A percentile compares a stretch with the other conserved stretches of the same genome.
Conservation (phyloP, 1,140 invertebrate species). For the Drosophila azteca region DNA sequence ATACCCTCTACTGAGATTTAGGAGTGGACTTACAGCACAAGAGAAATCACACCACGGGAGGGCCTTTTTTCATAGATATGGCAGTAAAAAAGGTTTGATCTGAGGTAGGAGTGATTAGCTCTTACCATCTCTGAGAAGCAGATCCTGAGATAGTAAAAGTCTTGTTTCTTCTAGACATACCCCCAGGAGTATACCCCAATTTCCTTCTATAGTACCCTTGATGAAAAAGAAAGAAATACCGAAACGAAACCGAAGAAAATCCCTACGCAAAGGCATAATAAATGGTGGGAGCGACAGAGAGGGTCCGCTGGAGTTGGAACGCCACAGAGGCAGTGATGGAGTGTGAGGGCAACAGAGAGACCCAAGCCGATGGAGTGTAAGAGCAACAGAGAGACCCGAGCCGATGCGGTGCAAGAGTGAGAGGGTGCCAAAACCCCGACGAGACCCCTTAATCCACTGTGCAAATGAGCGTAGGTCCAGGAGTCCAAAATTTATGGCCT, state of each 20-base stretch:
- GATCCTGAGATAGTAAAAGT: background rate
- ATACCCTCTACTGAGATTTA: background rate
- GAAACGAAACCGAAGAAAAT: slow-evolving; percentile 59
- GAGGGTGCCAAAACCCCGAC: slow-evolving; percentile 59
- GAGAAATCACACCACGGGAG: too few species aligned
- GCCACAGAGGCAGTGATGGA: slow-evolving; percentile 18
- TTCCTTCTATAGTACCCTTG: too few species aligned
- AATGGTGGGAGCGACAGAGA: slow-evolving; percentile 55
- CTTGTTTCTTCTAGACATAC: too few species aligned
- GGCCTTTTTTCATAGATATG: too few species aligned
- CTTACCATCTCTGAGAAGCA: too few species aligned
- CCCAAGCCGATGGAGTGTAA: too few species aligned
- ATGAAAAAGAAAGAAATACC: slow-evolving; percentile 37
- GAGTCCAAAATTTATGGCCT: slow-evolving; percentile 71
- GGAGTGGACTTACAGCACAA: background rate
- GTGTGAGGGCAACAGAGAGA: too few species aligned
- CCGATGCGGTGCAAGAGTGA: too few species aligned
- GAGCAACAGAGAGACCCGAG: too few species aligned
- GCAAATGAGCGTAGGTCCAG: slow-evolving; percentile 63
- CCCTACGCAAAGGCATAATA: slow-evolving; percentile 71
- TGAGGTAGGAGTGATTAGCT: too few species aligned
- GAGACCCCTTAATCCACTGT: slow-evolving; percentile 78
- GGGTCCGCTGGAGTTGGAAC: slow-evolving; percentile 4
- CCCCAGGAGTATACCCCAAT: too few species aligned
- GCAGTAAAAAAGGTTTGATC: too few species aligned